Base-by-base conservation (phyloP, 2,888 invertebrate species). In the Tetragonisca angustula region DNA sequence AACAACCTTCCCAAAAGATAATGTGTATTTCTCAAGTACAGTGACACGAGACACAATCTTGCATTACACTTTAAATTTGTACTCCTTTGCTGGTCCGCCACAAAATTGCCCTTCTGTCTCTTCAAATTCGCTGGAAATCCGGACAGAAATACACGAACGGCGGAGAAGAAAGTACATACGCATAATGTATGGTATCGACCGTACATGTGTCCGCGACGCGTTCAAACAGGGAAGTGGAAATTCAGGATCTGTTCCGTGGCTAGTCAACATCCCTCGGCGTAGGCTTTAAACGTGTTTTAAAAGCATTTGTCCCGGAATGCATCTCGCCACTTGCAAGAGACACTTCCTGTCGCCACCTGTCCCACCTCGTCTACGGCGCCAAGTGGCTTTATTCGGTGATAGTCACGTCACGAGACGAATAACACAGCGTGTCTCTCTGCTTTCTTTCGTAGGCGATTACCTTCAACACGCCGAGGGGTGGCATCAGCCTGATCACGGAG, bases 401-500 rank as follows among this genome's bases (percentile, higher is more conserved):
- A 70, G 83, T 83, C 80, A 76, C 76, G 84, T 72, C 74, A 76
- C 32, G 52, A 50, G 79, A n/a, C 61, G 69, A 36, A 50, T 56
- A 54, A 68, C 32, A 32, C 77, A 54, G 54, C 49, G 32, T 24
- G 74, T 81, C 73, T 27, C 49, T 59, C 74, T 78, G 82, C 87
- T 78, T 88, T 88, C 88, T 86, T 89, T 94, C 94, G 88, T 95
- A 98, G 97, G 96, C 97, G 92, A 98, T 98, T 95, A 98, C 98
- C 95, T 98, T 98, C 95, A 98, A 98, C 95, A 98, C 98, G 79
- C 97, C 97, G 56, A 96, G 98, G 74, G 98, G 98, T 67, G 98
- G 98, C 64, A 97, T 98, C 95, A 97, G 97, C 91, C 95, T 98
- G 91, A 97, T 98, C 86, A 98, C 98, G 64, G 98, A 98, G 94